Evolutionary conservation across 2,888 invertebrate genomes (phyloP).

Genomic region (Caenorhabditis macrosperma): DNA sequence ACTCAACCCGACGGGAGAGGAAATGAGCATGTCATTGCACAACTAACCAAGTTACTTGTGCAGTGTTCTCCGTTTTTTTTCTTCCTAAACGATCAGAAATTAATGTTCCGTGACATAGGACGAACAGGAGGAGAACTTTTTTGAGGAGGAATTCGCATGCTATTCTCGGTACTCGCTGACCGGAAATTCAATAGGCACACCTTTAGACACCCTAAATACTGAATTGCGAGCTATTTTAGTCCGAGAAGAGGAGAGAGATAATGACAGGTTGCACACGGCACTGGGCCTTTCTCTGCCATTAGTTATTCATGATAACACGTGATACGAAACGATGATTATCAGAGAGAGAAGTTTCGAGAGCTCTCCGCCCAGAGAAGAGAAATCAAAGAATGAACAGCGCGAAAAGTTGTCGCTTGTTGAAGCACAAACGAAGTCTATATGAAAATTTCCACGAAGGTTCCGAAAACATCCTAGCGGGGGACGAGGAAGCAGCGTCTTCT

Average conservation of each 20-base stretch:
- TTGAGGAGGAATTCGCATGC: neutral
- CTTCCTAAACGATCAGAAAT: slow-evolving; percentile 18
- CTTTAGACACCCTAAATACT: neutral
- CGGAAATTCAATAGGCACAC: slow-evolving; percentile 39
- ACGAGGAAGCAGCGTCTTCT: slow-evolving; percentile 28
- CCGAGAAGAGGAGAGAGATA: neutral
- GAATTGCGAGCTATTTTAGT: neutral
- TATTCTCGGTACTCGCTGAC: slow-evolving; percentile 9
- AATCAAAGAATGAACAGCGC: too few species aligned
- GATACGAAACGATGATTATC: slow-evolving; percentile 11
- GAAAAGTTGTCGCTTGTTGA: neutral
- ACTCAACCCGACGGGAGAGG: neutral
- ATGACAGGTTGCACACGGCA: slow-evolving; percentile 1
- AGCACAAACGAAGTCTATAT: slow-evolving; percentile 8
- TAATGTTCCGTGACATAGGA: slow-evolving; percentile 1
- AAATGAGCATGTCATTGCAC: slow-evolving; percentile 33
- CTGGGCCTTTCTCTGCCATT: neutral
- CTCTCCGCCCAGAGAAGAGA: neutral
- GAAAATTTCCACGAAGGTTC: slow-evolving; percentile 37
- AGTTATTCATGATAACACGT: slow-evolving; percentile 20
- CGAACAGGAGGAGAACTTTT: neutral
- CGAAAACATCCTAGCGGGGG: slow-evolving; percentile 32
- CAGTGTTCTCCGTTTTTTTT: slow-evolving; percentile 16
- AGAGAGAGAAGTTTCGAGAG: neutral
- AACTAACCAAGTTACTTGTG: slow-evolving; percentile 25